Evolutionary conservation across 2,797 vertebrate species (phyloP).

Genomic region (Sebastes baramenuke): DNA sequence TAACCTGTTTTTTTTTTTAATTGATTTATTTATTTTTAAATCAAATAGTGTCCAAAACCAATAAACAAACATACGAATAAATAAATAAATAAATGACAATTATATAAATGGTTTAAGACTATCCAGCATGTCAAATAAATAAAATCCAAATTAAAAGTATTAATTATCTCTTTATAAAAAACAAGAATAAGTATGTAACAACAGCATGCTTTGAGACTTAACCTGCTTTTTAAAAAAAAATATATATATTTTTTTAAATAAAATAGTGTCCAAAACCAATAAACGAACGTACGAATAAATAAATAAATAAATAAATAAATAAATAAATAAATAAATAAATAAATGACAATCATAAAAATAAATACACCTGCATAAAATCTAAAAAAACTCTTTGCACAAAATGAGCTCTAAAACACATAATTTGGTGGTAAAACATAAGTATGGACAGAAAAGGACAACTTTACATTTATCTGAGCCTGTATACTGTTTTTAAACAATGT

Average conservation of each 20-base stretch:
- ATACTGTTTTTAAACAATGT: slow-evolving; percentile 40
- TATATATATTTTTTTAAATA: too few relatives aligned
- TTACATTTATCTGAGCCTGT: slow-evolving; percentile 45
- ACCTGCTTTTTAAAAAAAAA: too few relatives aligned
- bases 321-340: slow-evolving; percentile 31
- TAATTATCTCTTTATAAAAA: background rate
- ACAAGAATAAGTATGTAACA: background rate
- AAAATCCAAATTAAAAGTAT: too few relatives aligned
- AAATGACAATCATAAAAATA: slow-evolving; percentile 12
- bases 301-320: background rate
- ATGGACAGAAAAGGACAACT: slow-evolving; percentile 24
- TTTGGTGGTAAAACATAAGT: slow-evolving; percentile 28
- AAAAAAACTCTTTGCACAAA: background rate
- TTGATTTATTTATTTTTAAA: too few relatives aligned
- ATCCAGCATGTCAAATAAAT: background rate
- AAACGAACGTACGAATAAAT: too few relatives aligned
- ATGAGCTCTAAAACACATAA: slow-evolving; percentile 9
- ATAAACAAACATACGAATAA: slow-evolving; percentile 8
- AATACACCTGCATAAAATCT: slow-evolving; percentile 23
- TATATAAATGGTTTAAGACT: slow-evolving; percentile 1
- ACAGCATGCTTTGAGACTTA: background rate
- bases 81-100: slow-evolving; percentile 35
- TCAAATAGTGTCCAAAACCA: background rate
- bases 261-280: background rate
- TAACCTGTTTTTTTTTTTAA: too few relatives aligned